Percentiles rank a stretch among this genome's conserved stretches.
Conservation (phyloP, 2,888 invertebrate genomes). For the Ligdia adustata region DNA sequence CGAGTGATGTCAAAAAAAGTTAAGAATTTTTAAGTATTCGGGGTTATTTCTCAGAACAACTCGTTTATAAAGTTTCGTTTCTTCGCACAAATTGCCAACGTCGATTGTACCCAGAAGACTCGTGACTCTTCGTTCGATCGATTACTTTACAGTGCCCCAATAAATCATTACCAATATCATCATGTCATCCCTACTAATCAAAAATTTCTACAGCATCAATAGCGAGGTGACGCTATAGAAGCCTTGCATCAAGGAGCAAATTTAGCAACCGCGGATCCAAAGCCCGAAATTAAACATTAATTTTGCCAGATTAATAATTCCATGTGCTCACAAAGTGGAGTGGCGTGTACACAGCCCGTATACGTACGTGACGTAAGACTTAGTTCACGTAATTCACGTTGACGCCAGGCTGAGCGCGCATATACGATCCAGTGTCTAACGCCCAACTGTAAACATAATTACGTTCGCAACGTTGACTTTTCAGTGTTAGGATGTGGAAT, state of each 20-base stretch:
- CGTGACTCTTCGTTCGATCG: too few relatives aligned
- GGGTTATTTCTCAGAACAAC: too few relatives aligned
- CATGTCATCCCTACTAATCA: too few relatives aligned
- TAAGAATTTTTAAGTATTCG: too few relatives aligned
- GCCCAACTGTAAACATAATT: constrained; percentile 55
- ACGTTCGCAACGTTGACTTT: constrained; percentile 48
- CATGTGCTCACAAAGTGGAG: constrained; percentile 26
- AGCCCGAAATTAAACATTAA: constrained; percentile 26
- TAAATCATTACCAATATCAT: too few relatives aligned
- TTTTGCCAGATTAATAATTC: constrained; percentile 33
- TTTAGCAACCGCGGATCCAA: constrained; percentile 13
- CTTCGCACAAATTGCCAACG: too few relatives aligned
- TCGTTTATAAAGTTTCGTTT: too few relatives aligned
- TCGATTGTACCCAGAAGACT: too few relatives aligned
- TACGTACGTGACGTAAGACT: background rate
- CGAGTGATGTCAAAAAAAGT: too few relatives aligned
- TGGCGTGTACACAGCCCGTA: constrained; percentile 17
- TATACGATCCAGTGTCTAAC: constrained; percentile 45
- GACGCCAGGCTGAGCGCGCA: constrained; percentile 39
- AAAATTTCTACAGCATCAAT: too few relatives aligned
- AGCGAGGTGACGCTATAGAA: constrained; percentile 3
- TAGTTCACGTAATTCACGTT: background rate
- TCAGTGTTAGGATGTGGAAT: constrained; percentile 45
- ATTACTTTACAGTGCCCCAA: too few relatives aligned
- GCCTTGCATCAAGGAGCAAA: background rate